Percentiles rank a stretch among this genome's conserved stretches.
phyloP scores from a whole-genome alignment of 2,888 invertebrate species.

The Euproctis similis region DNA sequence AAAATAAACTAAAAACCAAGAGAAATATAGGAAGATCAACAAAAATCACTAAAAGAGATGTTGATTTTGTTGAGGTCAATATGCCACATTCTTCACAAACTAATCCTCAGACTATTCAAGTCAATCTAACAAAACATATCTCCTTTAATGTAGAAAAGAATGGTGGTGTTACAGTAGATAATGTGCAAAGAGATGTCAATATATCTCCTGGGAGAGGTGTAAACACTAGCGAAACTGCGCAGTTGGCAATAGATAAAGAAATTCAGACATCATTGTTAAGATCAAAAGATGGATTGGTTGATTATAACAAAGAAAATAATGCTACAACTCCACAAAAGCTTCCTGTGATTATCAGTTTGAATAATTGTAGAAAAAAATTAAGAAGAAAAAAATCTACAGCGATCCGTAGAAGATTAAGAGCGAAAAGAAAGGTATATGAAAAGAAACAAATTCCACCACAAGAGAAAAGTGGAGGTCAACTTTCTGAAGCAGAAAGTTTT shows the following conservation, averaged over 20 bases:
- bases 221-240: constrained; percentile 22
- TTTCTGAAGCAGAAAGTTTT: constrained; percentile 80
- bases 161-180: constrained; percentile 47
- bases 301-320: constrained; percentile 12
- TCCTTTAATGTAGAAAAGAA: constrained; percentile 64
- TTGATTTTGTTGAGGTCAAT: constrained; percentile 56
- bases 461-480: constrained; percentile 50
- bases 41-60: constrained; percentile 55
- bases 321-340: constrained; percentile 28
- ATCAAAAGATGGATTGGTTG: constrained; percentile 10
- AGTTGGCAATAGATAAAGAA: constrained; percentile 47
- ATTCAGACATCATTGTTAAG: constrained; percentile 52
- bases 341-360: constrained; percentile 53
- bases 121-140: constrained; percentile 65
- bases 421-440: constrained; percentile 24
- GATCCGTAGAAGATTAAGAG: constrained; percentile 32
- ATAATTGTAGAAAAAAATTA: constrained; percentile 45
- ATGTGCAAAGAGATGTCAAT: constrained; percentile 39
- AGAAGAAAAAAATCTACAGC: constrained; percentile 39
- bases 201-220: constrained; percentile 42
- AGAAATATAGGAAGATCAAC: constrained; percentile 49
- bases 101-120: constrained; percentile 49
- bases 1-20: constrained; percentile 40
- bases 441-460: constrained; percentile 33
- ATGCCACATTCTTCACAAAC: constrained; percentile 39